These are phyloP conservation scores for Ganaspis brasiliensis DNA, from an alignment of 2,888 invertebrate genomes.

Conservation along the genomic window DNA sequence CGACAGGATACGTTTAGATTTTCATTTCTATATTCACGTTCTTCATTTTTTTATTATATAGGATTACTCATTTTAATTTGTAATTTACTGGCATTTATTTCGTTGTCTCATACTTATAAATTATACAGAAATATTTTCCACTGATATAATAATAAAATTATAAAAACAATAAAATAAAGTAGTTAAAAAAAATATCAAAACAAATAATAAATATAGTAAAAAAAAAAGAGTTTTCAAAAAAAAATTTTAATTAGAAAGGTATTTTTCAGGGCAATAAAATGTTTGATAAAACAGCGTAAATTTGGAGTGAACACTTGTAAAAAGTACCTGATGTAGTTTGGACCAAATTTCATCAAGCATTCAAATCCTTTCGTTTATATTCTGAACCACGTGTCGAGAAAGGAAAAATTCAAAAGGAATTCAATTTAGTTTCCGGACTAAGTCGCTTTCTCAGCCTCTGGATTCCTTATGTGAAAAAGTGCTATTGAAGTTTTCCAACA, in stretches of 20 bases:
- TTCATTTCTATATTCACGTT: background rate
- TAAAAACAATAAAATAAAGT: too few relatives aligned
- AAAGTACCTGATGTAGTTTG: background rate
- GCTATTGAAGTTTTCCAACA: background rate
- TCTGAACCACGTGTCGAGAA: background rate
- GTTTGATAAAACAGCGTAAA: background rate
- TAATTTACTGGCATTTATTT: too few relatives aligned
- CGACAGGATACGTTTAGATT: background rate
- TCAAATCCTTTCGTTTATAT: slow-evolving; percentile 40
- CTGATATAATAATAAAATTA: too few relatives aligned
- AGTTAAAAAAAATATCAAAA: too few relatives aligned
- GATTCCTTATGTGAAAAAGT: slow-evolving; percentile 39
- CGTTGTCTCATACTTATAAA: too few relatives aligned
- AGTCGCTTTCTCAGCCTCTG: slow-evolving; percentile 21
- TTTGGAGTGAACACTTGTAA: background rate
- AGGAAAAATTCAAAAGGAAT: slow-evolving; percentile 43
- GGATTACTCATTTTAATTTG: too few relatives aligned
- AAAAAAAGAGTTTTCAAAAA: too few relatives aligned
- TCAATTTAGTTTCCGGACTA: slow-evolving; percentile 38
- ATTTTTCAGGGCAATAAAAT: background rate
- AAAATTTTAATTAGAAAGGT: background rate
- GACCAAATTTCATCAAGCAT: slow-evolving; percentile 23
- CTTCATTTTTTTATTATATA: background rate
- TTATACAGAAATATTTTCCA: too few relatives aligned
- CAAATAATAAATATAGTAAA: too few relatives aligned